Evolutionary conservation across 2,888 invertebrate species (phyloP).

Genomic region (Ichneumoninae sp.): DNA sequence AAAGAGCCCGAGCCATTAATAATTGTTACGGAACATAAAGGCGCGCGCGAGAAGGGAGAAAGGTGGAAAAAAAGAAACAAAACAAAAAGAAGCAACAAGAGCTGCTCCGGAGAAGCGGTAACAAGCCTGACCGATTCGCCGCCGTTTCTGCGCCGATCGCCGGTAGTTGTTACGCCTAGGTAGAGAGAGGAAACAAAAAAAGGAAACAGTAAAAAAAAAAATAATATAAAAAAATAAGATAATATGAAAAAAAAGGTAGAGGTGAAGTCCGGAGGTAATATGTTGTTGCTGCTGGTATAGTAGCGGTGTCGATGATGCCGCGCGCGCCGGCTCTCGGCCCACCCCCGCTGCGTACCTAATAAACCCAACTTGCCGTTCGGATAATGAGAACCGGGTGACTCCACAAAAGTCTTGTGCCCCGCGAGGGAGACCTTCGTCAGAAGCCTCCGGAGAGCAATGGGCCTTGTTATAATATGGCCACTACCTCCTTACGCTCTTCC

Average conservation of each 20-base stretch:
- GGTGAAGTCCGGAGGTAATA: slow-evolving; percentile 49
- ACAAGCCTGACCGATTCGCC: slow-evolving; percentile 82
- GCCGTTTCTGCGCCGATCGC: slow-evolving; percentile 66
- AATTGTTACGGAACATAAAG: slow-evolving; percentile 80
- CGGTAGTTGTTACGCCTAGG: slow-evolving; percentile 50
- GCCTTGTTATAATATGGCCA: slow-evolving; percentile 63
- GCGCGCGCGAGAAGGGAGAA: slow-evolving; percentile 56
- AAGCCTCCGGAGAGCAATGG: slow-evolving; percentile 38
- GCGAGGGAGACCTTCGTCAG: slow-evolving; percentile 62
- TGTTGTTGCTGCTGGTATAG: slow-evolving; percentile 50
- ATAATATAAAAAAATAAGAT: slow-evolving; percentile 26
- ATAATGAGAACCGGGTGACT: slow-evolving; percentile 83
- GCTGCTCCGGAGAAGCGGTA: slow-evolving; percentile 68
- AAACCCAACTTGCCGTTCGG: slow-evolving; percentile 82
- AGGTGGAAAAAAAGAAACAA: slow-evolving; percentile 54
- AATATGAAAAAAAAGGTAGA: slow-evolving; percentile 22
- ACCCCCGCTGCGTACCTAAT: slow-evolving; percentile 84
- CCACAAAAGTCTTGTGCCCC: slow-evolving; percentile 77
- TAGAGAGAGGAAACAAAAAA: slow-evolving; percentile 15
- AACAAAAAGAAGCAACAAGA: slow-evolving; percentile 65
- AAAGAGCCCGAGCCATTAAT: slow-evolving; percentile 78
- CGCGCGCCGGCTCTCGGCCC: slow-evolving; percentile 73
- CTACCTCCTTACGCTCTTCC: slow-evolving; percentile 68
- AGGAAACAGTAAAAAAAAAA: slow-evolving; percentile 14
- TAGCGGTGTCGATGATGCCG: slow-evolving; percentile 80